These are phyloP conservation scores for Desmodus rotundus DNA, from an alignment of 2,113 vertebrate species.

Conservation along the genomic window DNA sequence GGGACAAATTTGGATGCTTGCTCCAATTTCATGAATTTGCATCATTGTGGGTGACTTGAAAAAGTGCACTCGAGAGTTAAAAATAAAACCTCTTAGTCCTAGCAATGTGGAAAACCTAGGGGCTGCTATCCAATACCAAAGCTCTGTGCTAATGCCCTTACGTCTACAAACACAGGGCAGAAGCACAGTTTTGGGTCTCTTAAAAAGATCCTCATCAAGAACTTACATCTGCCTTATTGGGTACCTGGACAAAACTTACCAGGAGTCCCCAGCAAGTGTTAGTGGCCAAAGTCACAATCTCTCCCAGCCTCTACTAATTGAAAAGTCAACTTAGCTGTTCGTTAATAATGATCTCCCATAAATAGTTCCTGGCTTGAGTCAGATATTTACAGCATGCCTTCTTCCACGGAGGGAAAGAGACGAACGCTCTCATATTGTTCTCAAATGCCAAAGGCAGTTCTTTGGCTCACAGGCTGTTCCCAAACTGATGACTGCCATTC, in stretches of 20 bases:
- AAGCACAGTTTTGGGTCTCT: neutral
- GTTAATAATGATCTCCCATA: constrained; percentile 24
- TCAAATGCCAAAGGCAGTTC: constrained; percentile 40
- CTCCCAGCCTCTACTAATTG: neutral
- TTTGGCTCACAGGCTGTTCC: constrained; percentile 50
- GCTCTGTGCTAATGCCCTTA: neutral
- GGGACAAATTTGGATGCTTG: neutral
- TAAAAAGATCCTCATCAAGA: neutral
- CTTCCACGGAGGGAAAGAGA: constrained; percentile 46
- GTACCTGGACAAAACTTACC: neutral
- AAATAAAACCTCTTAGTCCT: neutral
- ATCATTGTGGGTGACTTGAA: neutral
- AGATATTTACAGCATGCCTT: neutral
- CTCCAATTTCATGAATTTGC: neutral
- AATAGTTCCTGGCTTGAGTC: constrained; percentile 40
- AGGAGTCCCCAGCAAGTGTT: neutral
- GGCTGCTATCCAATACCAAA: neutral
- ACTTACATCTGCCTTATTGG: neutral
- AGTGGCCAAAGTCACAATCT: neutral
- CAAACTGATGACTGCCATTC: constrained; percentile 27
- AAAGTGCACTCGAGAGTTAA: neutral
- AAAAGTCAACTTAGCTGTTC: neutral
- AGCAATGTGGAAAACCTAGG: neutral
- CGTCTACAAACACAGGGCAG: neutral
- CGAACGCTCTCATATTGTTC: neutral